Base-by-base conservation (phyloP, 1,140 invertebrate species). In the Pseudachorutes palmiensis region DNA sequence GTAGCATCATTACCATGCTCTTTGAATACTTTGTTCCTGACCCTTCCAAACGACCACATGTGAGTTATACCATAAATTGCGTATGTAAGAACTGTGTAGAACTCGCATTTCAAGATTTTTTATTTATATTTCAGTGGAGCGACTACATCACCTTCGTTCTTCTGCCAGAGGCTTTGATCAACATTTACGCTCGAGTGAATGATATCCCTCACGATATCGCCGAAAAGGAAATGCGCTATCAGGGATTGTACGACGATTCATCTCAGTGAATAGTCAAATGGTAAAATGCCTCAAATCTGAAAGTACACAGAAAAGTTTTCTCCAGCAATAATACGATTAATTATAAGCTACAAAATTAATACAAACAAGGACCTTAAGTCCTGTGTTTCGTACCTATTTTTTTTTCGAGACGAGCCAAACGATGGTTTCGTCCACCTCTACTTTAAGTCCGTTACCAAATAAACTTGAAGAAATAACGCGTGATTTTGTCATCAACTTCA, bases 91-190 rank as follows among this genome's bases (percentile, higher is more conserved):
- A 48, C 41, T 14, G 12, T 48, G 41, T 14, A 48, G 12, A 48
- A 12, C n/a, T 48, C 12, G 41, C n/a, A 14, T 12, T 58, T 24
- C 55, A 28, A 58, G n/a, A 22, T 12, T 58, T 58, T 58, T 22
- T 12, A 24, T 24, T 28, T 28, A 58, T 58, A 12, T 66, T 69
- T 32, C 66, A 72, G 70, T 69, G 51, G 33, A 63, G 58, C 14
- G 62, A 69, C 14, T 72, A 72, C 62, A 51, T 72, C 5, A 67
- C 62, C n/a, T 69, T 29, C 57, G 70, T 72, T 1, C 41, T 67
- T 51, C 30, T 69, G n/a, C 70, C 70, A 0, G 70, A 72, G 67
- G 57, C 70, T 32, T 62, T 67, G 30, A 72, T 72, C 60, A 49
- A 66, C 19, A 72, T 72, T 48, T 72, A 67, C 58, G 67, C 65